These are phyloP conservation scores for Lacanobia wlatinum DNA, from an alignment of 2,888 invertebrate genomes.

Conservation along the genomic window DNA sequence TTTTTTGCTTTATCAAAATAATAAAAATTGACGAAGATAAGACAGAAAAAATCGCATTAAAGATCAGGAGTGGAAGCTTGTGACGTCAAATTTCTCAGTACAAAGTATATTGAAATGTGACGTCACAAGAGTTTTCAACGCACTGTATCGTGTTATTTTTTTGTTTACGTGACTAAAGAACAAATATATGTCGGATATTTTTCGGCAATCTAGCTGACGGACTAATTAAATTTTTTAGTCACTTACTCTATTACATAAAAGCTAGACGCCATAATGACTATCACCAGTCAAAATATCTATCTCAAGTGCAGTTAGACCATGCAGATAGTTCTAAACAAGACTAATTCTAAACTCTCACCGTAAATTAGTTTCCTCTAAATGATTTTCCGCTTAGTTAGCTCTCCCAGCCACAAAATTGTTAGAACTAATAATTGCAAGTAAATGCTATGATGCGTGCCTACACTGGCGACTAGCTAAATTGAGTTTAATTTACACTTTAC, in stretches of 20 bases:
- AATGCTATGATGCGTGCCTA: not conserved
- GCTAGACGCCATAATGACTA: not conserved
- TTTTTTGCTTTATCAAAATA: too few relatives aligned
- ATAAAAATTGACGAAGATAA: too few relatives aligned
- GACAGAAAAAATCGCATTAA: too few relatives aligned
- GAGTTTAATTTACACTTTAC: constrained; percentile 17
- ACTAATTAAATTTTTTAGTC: too few relatives aligned
- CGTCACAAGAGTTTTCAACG: too few relatives aligned
- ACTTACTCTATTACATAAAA: not conserved
- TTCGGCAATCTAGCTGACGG: too few relatives aligned
- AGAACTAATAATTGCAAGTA: not conserved
- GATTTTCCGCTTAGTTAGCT: not conserved
- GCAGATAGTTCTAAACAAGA: not conserved
- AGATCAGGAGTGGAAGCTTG: too few relatives aligned
- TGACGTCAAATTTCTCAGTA: too few relatives aligned
- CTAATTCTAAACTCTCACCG: not conserved
- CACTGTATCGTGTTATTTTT: too few relatives aligned
- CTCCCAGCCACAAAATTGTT: not conserved
- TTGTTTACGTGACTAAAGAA: too few relatives aligned
- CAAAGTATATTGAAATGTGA: too few relatives aligned
- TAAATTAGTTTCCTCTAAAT: not conserved
- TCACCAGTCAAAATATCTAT: not conserved
- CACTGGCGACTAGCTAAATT: not conserved
- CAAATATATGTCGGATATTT: too few relatives aligned
- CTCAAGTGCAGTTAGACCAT: not conserved